phyloP scores from a whole-genome alignment of 2,797 vertebrate genomes.

The Xyrichtys novacula region DNA sequence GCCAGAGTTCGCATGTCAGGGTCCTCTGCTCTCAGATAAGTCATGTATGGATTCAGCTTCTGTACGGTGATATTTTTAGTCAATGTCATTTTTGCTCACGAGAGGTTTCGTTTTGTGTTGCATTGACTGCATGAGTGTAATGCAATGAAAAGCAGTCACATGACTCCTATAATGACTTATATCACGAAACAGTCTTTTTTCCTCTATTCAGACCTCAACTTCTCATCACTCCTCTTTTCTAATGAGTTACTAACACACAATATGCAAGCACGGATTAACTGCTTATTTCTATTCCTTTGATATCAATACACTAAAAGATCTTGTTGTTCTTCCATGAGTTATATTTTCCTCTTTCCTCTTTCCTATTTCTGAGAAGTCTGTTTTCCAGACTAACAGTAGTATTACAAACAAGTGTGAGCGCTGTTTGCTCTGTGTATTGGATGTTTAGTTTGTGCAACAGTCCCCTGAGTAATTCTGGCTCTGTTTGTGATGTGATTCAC shows the following conservation, averaged over 20 bases:
- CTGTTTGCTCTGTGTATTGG: conserved; percentile 11
- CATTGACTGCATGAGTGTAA: neutral
- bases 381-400: too few relatives aligned
- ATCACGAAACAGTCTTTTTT: conserved; percentile 18
- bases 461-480: conserved; percentile 7
- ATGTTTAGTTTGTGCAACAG: neutral
- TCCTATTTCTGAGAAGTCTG: too few relatives aligned
- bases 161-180: neutral
- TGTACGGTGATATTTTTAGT: neutral
- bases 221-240: conserved; percentile 6
- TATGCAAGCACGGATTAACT: neutral
- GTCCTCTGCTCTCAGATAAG: neutral
- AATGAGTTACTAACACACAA: neutral
- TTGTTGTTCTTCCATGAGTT: too few relatives aligned
- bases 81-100: neutral
- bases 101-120: neutral
- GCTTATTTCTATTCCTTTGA: neutral
- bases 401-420: too few relatives aligned
- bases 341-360: too few relatives aligned
- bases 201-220: conserved; percentile 9
- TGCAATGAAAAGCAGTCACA: neutral
- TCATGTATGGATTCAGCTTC: neutral
- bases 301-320: too few relatives aligned
- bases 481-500: neutral
- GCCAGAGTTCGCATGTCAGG: neutral